Evolutionary conservation across 2,797 vertebrate genomes (phyloP).

Genomic region (Eutrigla gurnardus): DNA sequence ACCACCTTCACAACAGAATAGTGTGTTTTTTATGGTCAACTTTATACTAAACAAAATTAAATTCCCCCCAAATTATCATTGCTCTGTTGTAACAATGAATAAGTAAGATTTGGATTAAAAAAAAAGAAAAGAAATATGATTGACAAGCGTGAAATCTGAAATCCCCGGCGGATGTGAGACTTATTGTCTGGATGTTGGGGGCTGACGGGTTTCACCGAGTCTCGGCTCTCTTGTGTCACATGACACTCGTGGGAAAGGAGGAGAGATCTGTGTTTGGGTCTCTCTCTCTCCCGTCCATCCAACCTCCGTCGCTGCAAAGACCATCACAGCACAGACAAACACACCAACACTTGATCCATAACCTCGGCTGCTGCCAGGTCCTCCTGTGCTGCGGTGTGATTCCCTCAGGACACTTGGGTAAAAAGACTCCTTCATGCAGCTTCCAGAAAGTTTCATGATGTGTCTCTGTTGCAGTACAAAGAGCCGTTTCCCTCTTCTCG

Average conservation of each 20-base stretch:
- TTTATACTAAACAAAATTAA: neutral
- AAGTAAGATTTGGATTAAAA: neutral
- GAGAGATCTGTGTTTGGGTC: neutral
- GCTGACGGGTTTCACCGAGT: neutral
- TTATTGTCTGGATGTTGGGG: conserved; percentile 1
- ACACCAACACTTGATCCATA: conserved; percentile 37
- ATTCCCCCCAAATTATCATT: neutral
- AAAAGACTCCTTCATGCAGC: neutral
- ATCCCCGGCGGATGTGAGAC: neutral
- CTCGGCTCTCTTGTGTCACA: conserved; percentile 29
- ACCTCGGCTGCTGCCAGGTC: conserved; percentile 23
- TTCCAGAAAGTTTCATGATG: neutral
- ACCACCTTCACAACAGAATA: neutral
- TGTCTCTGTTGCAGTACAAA: conserved; percentile 87
- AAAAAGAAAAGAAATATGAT: neutral
- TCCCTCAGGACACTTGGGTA: neutral
- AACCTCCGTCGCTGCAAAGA: neutral
- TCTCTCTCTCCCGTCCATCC: conserved; percentile 6
- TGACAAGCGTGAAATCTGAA: neutral
- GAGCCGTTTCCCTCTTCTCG: conserved; percentile 91
- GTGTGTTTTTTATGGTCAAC: neutral
- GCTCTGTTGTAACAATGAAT: neutral
- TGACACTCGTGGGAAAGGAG: conserved; percentile 55
- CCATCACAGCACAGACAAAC: conserved; percentile 20
- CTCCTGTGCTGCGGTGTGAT: conserved; percentile 16